These are phyloP conservation scores for Raja brachyura DNA, from an alignment of 2,113 vertebrate genomes.

Conservation along the genomic window DNA sequence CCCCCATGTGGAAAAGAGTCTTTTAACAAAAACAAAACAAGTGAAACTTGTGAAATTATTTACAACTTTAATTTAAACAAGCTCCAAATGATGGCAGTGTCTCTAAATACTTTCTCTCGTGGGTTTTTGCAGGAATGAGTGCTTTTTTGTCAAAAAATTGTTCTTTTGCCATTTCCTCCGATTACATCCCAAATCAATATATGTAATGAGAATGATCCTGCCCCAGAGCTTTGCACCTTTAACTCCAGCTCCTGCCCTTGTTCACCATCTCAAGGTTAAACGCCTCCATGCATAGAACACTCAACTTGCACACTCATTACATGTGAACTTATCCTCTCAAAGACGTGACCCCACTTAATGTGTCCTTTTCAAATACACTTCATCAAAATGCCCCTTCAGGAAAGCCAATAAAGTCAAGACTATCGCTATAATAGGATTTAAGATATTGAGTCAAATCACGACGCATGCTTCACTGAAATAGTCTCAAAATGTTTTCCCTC, in stretches of 20 bases:
- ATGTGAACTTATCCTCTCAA: constrained; percentile 6
- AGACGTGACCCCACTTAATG: background rate
- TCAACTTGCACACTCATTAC: background rate
- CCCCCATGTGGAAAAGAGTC: too few relatives aligned
- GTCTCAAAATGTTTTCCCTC: background rate
- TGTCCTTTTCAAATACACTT: background rate
- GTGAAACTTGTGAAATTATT: background rate
- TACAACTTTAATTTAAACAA: background rate
- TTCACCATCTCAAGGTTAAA: constrained; percentile 1
- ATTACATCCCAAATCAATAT: background rate
- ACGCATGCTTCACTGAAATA: background rate
- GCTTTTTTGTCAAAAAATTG: background rate
- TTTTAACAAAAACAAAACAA: background rate
- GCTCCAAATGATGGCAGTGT: background rate
- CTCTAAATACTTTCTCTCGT: background rate
- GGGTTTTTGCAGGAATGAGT: background rate
- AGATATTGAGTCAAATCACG: background rate
- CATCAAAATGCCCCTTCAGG: background rate
- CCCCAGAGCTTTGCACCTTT: background rate
- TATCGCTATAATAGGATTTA: background rate
- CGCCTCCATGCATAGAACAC: background rate
- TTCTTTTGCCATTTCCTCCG: background rate
- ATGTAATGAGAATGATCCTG: background rate
- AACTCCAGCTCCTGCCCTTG: background rate
- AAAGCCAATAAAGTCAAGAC: background rate